phyloP scores from a whole-genome alignment of 2,113 vertebrate genomes.

The Leptobrachium leishanense region DNA sequence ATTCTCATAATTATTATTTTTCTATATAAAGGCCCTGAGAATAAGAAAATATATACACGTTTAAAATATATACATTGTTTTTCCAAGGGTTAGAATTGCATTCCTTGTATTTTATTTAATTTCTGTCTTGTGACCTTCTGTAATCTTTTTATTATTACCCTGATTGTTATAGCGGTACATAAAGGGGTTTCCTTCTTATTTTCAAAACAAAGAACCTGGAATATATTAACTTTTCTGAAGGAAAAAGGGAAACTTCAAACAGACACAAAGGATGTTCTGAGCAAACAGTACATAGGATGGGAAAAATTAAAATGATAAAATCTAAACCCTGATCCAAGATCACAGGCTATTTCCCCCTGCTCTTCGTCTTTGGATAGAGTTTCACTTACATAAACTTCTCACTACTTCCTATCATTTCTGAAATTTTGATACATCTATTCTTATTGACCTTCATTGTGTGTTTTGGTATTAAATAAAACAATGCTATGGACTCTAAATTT shows the following conservation, averaged over 20 bases:
- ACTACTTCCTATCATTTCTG: slow-evolving; percentile 19
- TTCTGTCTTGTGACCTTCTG: not conserved
- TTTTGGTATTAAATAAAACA: slow-evolving; percentile 42
- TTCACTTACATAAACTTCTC: slow-evolving; percentile 37
- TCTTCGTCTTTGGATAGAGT: not conserved
- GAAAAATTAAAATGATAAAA: slow-evolving; percentile 53
- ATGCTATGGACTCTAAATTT: slow-evolving; percentile 47
- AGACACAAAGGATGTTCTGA: slow-evolving; percentile 37
- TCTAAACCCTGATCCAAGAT: slow-evolving; percentile 47
- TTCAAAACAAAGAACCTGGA: slow-evolving; percentile 39
- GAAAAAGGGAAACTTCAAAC: slow-evolving; percentile 52
- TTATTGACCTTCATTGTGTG: slow-evolving; percentile 2
- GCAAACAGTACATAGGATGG: slow-evolving; percentile 11
- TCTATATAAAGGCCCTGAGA: too few relatives aligned
- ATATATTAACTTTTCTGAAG: slow-evolving; percentile 47
- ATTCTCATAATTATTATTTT: too few relatives aligned
- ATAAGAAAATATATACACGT: too few relatives aligned
- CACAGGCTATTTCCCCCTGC: slow-evolving; percentile 36
- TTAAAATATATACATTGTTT: too few relatives aligned
- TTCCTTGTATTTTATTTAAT: not conserved
- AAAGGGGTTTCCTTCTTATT: slow-evolving; percentile 31
- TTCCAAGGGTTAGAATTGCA: too few relatives aligned
- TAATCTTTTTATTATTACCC: slow-evolving; percentile 1
- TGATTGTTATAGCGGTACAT: not conserved
- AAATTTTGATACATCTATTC: not conserved